Conservation (phyloP, 2,113 vertebrate genomes). For the Hyaena hyaena region DNA sequence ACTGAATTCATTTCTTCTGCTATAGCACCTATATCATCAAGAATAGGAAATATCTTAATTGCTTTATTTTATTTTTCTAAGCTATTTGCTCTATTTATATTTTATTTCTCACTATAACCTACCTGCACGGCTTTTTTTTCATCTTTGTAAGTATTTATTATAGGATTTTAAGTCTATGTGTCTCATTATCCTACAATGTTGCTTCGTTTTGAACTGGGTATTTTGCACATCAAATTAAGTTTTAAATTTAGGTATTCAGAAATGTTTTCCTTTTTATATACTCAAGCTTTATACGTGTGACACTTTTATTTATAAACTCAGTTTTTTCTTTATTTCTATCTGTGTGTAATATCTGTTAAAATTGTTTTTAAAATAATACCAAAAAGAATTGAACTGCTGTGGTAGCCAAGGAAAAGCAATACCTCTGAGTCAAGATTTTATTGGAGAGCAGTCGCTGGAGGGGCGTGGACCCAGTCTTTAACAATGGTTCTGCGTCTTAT, state of each 20-base stretch:
- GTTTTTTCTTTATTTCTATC: not conserved
- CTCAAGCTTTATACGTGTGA: not conserved
- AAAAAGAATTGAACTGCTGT: not conserved
- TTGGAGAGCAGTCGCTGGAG: not conserved
- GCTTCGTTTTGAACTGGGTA: not conserved
- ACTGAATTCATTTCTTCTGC: not conserved
- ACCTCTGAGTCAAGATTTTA: not conserved
- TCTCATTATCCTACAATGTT: not conserved
- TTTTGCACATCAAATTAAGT: not conserved
- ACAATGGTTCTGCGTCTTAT: not conserved
- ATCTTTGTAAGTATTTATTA: not conserved
- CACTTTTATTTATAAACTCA: not conserved
- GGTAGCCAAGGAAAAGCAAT: not conserved
- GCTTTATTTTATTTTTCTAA: not conserved
- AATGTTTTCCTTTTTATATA: not conserved
- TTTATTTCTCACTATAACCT: not conserved
- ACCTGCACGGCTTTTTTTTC: not conserved
- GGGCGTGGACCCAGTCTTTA: not conserved
- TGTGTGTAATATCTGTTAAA: not conserved
- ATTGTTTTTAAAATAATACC: not conserved
- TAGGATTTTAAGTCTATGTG: not conserved
- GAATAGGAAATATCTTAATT: not conserved
- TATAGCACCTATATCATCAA: not conserved
- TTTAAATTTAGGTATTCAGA: not conserved
- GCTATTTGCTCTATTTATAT: not conserved